phyloP scores from a whole-genome alignment of 2,797 vertebrate species.

The Synaphobranchus kaupii region DNA sequence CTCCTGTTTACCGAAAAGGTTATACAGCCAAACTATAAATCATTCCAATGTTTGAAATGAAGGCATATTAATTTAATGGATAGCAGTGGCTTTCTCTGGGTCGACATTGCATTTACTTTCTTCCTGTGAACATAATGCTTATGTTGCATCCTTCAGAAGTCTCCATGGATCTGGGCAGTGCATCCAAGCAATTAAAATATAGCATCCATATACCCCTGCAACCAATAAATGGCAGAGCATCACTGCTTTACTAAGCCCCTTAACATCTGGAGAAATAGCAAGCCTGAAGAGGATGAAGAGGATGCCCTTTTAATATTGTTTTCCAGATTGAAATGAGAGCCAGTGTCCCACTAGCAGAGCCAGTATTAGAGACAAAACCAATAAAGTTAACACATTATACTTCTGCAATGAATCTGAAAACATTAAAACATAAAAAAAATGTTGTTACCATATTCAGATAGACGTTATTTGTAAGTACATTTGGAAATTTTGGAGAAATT shows the following conservation, averaged over 20 bases:
- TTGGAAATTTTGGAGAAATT: constrained; percentile 56
- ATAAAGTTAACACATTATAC: constrained; percentile 58
- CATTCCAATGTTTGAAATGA: constrained; percentile 35
- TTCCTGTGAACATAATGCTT: constrained; percentile 72
- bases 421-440: constrained; percentile 51
- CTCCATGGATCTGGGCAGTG: constrained; percentile 72
- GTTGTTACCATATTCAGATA: constrained; percentile 18
- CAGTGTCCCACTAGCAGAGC: constrained; percentile 74
- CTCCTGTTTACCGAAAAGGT: background rate
- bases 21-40: constrained; percentile 16
- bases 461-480: constrained; percentile 50
- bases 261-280: constrained; percentile 71
- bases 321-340: constrained; percentile 64
- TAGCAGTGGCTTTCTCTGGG: constrained; percentile 61
- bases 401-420: constrained; percentile 56
- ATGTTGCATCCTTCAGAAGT: constrained; percentile 73
- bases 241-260: constrained; percentile 73
- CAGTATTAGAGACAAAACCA: constrained; percentile 68
- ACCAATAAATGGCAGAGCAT: constrained; percentile 80
- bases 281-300: constrained; percentile 66
- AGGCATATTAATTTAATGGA: constrained; percentile 69
- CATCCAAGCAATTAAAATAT: constrained; percentile 78
- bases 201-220: constrained; percentile 74
- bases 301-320: constrained; percentile 64
- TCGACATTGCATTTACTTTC: constrained; percentile 64